Percentiles rank a stretch among this genome's conserved stretches.
Evolutionary conservation across 2,797 vertebrate species (phyloP).

Genomic region (Mustela erminea): DNA sequence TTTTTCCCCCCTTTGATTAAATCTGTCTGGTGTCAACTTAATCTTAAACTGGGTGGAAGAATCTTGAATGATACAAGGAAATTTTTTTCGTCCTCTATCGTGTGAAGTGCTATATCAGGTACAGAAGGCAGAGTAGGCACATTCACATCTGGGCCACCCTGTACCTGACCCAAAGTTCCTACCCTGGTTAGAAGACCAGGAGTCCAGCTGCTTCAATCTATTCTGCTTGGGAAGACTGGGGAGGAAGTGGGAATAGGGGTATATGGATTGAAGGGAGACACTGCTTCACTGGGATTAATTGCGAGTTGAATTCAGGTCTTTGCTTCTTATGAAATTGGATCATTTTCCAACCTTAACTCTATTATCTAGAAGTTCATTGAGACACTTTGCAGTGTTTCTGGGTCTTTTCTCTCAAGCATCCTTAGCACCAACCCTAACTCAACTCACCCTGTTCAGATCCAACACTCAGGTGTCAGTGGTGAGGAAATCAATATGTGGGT

Average conservation of each 20-base stretch:
- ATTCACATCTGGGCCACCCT: background rate
- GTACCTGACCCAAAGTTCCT: background rate
- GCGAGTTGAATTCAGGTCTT: background rate
- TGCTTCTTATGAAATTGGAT: background rate
- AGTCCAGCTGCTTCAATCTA: background rate
- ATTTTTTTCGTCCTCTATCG: background rate
- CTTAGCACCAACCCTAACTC: background rate
- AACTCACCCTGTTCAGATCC: conserved; percentile 45
- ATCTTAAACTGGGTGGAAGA: background rate
- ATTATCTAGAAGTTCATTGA: background rate
- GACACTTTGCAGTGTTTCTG: background rate
- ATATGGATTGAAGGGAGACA: background rate
- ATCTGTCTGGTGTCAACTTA: background rate
- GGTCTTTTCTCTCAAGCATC: background rate
- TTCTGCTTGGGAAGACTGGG: background rate
- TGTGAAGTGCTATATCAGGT: background rate
- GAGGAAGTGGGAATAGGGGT: background rate
- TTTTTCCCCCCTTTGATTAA: background rate
- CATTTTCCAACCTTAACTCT: background rate
- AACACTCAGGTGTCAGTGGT: background rate
- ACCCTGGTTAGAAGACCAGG: background rate
- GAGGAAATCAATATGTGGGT: background rate
- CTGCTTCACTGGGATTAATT: background rate
- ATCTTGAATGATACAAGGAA: background rate
- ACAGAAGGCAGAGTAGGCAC: background rate